Conservation (phyloP, 1,140 invertebrate genomes). For the Rhysida immarginata region DNA sequence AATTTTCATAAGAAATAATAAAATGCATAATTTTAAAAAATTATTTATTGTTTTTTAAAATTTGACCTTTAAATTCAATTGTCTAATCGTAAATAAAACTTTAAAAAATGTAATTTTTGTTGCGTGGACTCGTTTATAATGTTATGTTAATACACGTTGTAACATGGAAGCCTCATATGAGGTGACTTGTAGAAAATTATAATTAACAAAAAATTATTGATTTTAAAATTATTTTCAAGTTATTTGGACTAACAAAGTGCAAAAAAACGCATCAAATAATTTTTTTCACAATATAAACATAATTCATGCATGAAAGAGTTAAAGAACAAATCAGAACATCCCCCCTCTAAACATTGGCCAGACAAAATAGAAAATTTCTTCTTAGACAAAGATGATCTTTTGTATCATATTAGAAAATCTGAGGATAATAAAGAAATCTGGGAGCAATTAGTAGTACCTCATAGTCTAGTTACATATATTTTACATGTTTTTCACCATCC, state of each 20-base stretch:
- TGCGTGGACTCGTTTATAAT: not conserved
- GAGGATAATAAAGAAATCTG: no score
- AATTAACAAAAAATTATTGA: not conserved
- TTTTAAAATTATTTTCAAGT: not conserved
- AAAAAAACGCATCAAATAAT: not conserved
- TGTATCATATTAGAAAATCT: no score
- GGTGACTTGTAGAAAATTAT: not conserved
- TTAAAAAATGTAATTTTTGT: not conserved
- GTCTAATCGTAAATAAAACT: not conserved
- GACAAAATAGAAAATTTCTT: no score
- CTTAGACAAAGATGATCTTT: no score
- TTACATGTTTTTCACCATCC: no score
- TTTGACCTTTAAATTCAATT: not conserved
- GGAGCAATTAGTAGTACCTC: no score
- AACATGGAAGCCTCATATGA: not conserved
- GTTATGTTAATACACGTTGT: not conserved
- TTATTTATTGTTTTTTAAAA: not conserved
- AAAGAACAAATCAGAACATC: no score
- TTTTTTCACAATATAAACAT: not conserved
- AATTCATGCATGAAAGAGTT: not conserved
- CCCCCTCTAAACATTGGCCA: no score
- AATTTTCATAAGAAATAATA: not conserved
- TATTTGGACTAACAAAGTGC: not conserved
- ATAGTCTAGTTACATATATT: no score
- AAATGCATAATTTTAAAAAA: not conserved